These are phyloP conservation scores for Glossophaga mutica DNA, from an alignment of 2,797 vertebrate species.

Conservation along the genomic window DNA sequence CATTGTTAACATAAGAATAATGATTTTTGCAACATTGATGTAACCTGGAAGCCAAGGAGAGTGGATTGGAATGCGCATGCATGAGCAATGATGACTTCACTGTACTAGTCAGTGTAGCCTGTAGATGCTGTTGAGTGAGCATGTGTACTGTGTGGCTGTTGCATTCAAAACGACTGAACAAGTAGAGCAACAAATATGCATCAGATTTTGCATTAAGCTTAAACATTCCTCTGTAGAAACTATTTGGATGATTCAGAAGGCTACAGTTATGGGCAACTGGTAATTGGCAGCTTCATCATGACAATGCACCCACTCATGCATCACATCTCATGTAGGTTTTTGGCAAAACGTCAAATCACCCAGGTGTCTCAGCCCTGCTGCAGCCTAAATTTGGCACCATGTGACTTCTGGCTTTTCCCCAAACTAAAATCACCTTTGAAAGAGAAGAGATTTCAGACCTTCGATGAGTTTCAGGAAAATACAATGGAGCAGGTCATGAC, in stretches of 20 bases:
- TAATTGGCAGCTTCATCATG: neutral
- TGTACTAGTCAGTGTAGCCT: neutral
- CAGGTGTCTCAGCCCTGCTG: neutral
- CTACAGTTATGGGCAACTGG: neutral
- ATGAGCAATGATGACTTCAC: neutral
- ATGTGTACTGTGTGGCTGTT: neutral
- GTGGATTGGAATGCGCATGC: neutral
- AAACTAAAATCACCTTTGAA: neutral
- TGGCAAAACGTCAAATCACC: neutral
- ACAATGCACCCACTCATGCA: neutral
- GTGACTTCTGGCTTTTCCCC: neutral
- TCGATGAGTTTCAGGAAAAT: neutral
- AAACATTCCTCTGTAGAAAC: neutral
- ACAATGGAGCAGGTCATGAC: neutral
- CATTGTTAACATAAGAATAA: neutral
- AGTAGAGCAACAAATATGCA: neutral
- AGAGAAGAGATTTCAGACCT: neutral
- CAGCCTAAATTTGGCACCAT: neutral
- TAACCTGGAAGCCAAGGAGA: neutral
- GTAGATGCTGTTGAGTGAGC: neutral
- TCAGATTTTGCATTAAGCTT: neutral
- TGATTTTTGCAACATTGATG: neutral
- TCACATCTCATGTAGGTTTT: neutral
- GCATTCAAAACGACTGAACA: neutral
- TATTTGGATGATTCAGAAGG: neutral